phyloP scores from a whole-genome alignment of 1,140 invertebrate species.

The Sinonovacula constricta region DNA sequence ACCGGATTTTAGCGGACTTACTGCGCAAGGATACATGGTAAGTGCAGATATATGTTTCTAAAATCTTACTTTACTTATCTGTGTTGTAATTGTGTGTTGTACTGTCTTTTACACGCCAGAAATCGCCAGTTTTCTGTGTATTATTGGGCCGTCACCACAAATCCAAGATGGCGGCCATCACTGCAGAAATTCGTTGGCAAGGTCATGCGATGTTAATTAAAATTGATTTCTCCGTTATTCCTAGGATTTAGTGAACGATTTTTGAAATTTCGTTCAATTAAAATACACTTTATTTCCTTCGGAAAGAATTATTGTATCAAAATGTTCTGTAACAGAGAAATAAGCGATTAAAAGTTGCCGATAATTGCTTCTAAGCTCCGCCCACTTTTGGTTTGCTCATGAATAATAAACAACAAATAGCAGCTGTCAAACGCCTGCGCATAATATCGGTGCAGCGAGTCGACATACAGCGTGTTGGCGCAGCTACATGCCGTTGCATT shows the following conservation, averaged over 20 bases:
- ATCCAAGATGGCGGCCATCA: neutral
- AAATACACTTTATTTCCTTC: neutral
- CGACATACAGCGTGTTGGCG: too few relatives aligned
- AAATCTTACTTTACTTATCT: neutral
- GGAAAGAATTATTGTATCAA: too few relatives aligned
- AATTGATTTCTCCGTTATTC: neutral
- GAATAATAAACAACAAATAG: neutral
- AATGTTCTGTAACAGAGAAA: too few relatives aligned
- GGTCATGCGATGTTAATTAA: neutral
- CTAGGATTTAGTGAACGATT: neutral
- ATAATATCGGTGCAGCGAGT: neutral
- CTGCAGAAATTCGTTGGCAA: too few relatives aligned
- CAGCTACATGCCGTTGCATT: too few relatives aligned
- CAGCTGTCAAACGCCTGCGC: neutral
- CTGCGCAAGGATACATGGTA: neutral
- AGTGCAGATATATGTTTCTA: neutral
- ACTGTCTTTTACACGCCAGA: too few relatives aligned
- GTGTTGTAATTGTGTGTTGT: too few relatives aligned
- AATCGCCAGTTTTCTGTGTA: too few relatives aligned
- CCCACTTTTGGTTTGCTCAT: neutral
- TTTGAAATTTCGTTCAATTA: neutral
- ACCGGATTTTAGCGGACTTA: neutral
- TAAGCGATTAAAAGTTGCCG: neutral
- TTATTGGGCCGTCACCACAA: too few relatives aligned
- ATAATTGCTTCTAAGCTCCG: neutral